These are phyloP conservation scores for Cyprinella venusta DNA, from an alignment of 2,797 vertebrate species.

Conservation along the genomic window DNA sequence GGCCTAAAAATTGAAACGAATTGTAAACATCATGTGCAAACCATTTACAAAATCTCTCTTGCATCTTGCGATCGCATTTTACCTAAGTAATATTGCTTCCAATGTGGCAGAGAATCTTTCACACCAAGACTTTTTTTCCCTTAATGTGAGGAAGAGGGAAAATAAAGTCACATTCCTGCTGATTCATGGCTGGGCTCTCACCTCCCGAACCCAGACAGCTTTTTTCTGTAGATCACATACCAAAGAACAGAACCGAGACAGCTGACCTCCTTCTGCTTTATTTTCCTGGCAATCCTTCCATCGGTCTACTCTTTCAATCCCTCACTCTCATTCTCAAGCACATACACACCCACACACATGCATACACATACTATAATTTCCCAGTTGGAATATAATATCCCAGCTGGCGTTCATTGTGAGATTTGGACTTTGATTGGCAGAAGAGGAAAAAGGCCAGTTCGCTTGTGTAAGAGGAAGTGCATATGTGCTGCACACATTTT, in stretches of 20 bases:
- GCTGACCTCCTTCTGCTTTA: slow-evolving; percentile 24
- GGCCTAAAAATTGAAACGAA: background rate
- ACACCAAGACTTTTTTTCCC: background rate
- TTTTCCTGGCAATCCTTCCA: slow-evolving; percentile 34
- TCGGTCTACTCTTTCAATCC: slow-evolving; percentile 13
- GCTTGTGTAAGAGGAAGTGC: background rate
- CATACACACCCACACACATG: slow-evolving; percentile 15
- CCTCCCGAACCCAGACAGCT: slow-evolving; percentile 24
- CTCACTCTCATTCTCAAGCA: background rate
- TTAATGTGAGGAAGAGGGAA: background rate
- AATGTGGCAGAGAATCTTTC: background rate
- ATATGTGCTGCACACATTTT: background rate
- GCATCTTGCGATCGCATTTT: background rate
- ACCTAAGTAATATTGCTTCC: background rate
- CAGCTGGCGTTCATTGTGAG: slow-evolving; percentile 1
- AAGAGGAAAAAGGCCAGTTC: background rate
- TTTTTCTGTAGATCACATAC: slow-evolving; percentile 38
- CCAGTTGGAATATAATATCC: slow-evolving; percentile 9
- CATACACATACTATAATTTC: slow-evolving; percentile 21
- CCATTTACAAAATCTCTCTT: background rate
- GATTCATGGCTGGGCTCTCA: slow-evolving; percentile 6
- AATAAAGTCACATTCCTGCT: slow-evolving; percentile 33
- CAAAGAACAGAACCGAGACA: slow-evolving; percentile 32
- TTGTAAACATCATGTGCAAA: slow-evolving; percentile 7
- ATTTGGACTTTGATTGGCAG: slow-evolving; percentile 4